These are phyloP conservation scores for Hippocampus kuda DNA, from an alignment of 2,797 vertebrate species.

Conservation along the genomic window DNA sequence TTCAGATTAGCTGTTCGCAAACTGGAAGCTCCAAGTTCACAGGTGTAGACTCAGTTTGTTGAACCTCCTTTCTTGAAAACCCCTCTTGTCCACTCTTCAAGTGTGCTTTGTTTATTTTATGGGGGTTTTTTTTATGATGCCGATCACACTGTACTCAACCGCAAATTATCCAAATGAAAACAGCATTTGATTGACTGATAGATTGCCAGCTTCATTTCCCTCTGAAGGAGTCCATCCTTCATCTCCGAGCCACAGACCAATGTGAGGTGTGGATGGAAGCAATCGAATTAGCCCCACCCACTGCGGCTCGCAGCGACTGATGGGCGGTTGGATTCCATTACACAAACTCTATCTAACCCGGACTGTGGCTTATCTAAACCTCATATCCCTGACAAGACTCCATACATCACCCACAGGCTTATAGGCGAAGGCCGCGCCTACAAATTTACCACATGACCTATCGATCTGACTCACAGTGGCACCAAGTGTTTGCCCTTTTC, in stretches of 20 bases:
- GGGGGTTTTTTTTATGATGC: conserved; percentile 21
- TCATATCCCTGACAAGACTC: conserved; percentile 65
- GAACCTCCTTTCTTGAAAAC: too few species aligned
- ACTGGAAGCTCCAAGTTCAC: too few species aligned
- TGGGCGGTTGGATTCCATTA: conserved; percentile 66
- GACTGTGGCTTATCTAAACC: conserved; percentile 59
- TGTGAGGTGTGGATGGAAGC: conserved; percentile 43
- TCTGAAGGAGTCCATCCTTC: conserved; percentile 56
- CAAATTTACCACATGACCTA: conserved; percentile 37
- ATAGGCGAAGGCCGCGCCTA: conserved; percentile 47
- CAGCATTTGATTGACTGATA: conserved; percentile 58
- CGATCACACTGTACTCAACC: conserved; percentile 21
- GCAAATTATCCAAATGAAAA: conserved; percentile 50
- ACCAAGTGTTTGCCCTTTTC: conserved; percentile 24
- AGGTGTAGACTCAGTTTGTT: too few species aligned
- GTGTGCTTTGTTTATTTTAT: not conserved
- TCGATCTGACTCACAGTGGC: conserved; percentile 18
- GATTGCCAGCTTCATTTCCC: conserved; percentile 49
- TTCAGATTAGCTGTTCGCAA: too few species aligned
- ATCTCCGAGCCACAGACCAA: conserved; percentile 37
- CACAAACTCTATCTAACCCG: conserved; percentile 60
- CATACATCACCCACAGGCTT: conserved; percentile 67
- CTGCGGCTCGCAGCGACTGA: conserved; percentile 39
- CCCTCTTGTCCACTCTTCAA: too few species aligned
- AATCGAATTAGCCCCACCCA: conserved; percentile 59